Base-by-base conservation (phyloP, 2,888 invertebrate species). In the Clistopyga incitator region DNA sequence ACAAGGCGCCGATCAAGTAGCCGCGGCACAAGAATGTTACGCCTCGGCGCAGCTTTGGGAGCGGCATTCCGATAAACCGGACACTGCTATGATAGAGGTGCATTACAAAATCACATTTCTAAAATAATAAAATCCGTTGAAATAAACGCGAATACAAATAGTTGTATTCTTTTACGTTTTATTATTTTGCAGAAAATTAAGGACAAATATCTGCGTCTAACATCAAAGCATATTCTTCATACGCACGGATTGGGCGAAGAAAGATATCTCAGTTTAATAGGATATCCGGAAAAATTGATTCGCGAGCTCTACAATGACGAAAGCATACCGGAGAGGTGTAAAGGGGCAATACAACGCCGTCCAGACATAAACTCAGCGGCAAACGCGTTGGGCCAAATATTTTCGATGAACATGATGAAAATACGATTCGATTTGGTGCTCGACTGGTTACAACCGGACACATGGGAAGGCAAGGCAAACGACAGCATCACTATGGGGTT, bases 341-440 rank as follows among this genome's bases (percentile, higher is more conserved):
- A 87, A 59, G 90, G 89, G n/a, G 87, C 91, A 20, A 87, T 88
- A 8, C 86, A 88, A 47, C 85, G 90, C 34, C 91, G 91, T 84
- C 93, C 94, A 77, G 94, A 94, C 86, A 94, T 95, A 45, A 95
- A 95, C 89, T 90, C 91, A 71, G 94, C 94, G 2, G 94, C 93
- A 3, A 92, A 93, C 78, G 92, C 92, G 13, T 87, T 95, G 3
- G 92, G 93, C 1, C 86, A 89, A 61, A 84, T 95, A 47, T 94
- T 93, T 81, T 87, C 89, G n/a, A 87, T 94, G 18, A 92, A 94
- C 78, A 86, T 93, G 15, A 79, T 89, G 4, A 90, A 93, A 72
- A 89, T 94, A 15, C 92, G 93, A 61, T 87, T 91, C 13, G 90
- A 92, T 56, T 89, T 94, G 68, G 84, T 95, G 25, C 89, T 92